phyloP scores from a whole-genome alignment of 2,888 invertebrate species.

The Drosophila testacea region DNA sequence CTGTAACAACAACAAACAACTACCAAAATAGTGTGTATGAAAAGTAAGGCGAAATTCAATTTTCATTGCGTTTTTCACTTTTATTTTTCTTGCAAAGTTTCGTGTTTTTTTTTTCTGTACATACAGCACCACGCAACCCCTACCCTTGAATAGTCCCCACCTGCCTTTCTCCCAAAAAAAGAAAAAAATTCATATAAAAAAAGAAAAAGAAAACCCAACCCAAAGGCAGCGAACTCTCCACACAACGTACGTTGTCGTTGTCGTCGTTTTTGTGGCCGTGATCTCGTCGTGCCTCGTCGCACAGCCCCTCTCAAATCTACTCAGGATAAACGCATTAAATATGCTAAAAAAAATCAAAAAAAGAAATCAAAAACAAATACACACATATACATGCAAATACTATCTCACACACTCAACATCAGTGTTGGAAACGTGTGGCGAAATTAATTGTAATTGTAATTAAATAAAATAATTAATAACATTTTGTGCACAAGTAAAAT shows the following conservation, averaged over 20 bases:
- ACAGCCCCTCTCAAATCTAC: constrained; percentile 8
- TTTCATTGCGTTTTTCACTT: constrained; percentile 39
- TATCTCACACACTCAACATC: background rate
- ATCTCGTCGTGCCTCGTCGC: constrained; percentile 54
- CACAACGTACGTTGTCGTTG: constrained; percentile 22
- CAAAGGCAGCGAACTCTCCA: constrained; percentile 35
- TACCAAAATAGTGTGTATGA: constrained; percentile 17
- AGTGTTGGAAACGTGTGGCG: background rate
- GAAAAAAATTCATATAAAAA: constrained; percentile 13
- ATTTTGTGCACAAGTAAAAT: constrained; percentile 29
- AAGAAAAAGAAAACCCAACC: constrained; percentile 38
- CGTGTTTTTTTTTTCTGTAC: constrained; percentile 71
- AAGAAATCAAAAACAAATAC: constrained; percentile 4
- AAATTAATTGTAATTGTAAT: constrained; percentile 21
- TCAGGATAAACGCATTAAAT: constrained; percentile 59
- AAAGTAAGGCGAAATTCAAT: constrained; percentile 54
- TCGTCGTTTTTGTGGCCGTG: constrained; percentile 65
- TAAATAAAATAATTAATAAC: constrained; percentile 20
- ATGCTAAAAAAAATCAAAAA: constrained; percentile 29
- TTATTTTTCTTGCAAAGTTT: constrained; percentile 38
- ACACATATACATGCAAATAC: background rate
- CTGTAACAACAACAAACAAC: constrained; percentile 20
- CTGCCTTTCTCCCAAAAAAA: constrained; percentile 8
- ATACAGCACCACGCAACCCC: constrained; percentile 71
- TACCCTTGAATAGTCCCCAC: constrained; percentile 13